phyloP scores from a whole-genome alignment of 2,888 invertebrate genomes.

The Branchinecta sandiegonensis region DNA sequence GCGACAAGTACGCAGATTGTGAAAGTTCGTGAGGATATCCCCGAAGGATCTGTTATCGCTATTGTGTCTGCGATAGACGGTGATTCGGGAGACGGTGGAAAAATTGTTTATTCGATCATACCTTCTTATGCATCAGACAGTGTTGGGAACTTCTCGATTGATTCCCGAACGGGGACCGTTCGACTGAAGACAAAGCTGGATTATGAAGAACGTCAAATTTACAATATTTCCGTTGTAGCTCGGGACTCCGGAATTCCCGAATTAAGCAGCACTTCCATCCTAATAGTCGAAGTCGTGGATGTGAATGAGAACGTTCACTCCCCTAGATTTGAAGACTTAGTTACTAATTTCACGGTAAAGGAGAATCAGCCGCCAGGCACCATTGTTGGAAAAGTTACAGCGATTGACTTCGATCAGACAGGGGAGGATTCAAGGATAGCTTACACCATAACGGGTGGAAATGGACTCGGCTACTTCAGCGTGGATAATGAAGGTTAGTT shows the following conservation, averaged over 20 bases:
- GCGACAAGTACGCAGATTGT: conserved; percentile 36
- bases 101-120: conserved; percentile 56
- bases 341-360: conserved; percentile 52
- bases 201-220: conserved; percentile 76
- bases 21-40: conserved; percentile 79
- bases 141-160: conserved; percentile 51
- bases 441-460: conserved; percentile 74
- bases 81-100: conserved; percentile 67
- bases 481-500: conserved; percentile 73
- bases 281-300: conserved; percentile 71
- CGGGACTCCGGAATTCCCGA: conserved; percentile 71
- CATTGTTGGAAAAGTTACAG: conserved; percentile 58
- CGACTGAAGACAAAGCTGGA: conserved; percentile 62
- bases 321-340: conserved; percentile 67
- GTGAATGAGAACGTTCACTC: conserved; percentile 82
- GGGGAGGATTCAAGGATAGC: conserved; percentile 65
- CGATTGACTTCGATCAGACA: conserved; percentile 61
- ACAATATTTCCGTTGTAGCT: conserved; percentile 70
- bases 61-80: conserved; percentile 68
- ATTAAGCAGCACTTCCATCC: conserved; percentile 58
- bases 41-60: conserved; percentile 68
- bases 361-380: conserved; percentile 69
- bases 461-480: conserved; percentile 78
- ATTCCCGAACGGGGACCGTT: conserved; percentile 68
- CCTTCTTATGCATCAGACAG: conserved; percentile 32